Percentiles rank a stretch among this genome's conserved stretches.
Evolutionary conservation across 1,140 invertebrate genomes (phyloP).

Genomic region (Drosophila nigrodunni): DNA sequence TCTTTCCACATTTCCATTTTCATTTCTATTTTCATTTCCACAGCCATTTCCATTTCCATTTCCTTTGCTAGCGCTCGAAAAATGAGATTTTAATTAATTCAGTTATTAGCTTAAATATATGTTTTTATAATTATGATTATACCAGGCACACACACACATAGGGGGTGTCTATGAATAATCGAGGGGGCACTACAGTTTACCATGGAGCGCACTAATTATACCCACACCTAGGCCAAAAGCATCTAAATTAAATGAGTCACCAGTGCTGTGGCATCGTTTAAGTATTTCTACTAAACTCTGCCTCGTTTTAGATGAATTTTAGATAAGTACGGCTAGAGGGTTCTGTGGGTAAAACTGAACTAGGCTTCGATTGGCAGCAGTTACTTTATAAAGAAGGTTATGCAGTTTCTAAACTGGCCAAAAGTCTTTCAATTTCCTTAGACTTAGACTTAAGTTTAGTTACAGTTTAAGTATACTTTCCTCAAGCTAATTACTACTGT

Average conservation of each 20-base stretch:
- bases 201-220: not conserved
- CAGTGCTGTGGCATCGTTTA: not conserved
- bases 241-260: conserved; percentile 2
- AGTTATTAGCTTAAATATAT: conserved; percentile 82
- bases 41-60: conserved; percentile 28
- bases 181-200: not conserved
- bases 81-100: conserved; percentile 83
- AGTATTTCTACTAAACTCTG: not conserved
- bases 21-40: conserved; percentile 27
- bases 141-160: conserved; percentile 3
- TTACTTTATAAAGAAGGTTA: no score
- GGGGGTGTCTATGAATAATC: conserved; percentile 8
- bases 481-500: no score
- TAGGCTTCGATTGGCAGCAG: no score
- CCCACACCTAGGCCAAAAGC: not conserved
- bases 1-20: conserved; percentile 12
- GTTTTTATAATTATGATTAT: conserved; percentile 58
- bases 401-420: no score
- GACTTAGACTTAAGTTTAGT: no score
- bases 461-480: no score
- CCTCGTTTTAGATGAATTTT: not conserved
- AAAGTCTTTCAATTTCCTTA: no score
- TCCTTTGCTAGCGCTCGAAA: conserved; percentile 44
- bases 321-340: not conserved
- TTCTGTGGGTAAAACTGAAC: not conserved